Percentiles rank a stretch among this genome's conserved stretches.
Conservation (phyloP, 92 coral and sea anemone genomes). For the Pocillopora meandrina region DNA sequence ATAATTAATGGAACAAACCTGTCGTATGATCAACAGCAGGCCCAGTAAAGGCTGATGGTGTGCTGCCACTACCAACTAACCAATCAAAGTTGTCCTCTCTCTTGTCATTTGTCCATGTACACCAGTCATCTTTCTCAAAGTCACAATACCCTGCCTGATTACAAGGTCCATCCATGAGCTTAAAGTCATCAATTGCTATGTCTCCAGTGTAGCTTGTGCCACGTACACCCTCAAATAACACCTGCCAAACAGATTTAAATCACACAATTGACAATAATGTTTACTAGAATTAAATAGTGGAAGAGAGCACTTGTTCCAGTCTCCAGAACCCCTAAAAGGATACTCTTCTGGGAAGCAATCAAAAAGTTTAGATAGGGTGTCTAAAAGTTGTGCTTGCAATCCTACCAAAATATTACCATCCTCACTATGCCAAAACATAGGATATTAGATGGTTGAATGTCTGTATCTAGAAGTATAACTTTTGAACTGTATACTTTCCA, state of each 20-base stretch:
- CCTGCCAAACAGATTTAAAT: conserved; percentile 38
- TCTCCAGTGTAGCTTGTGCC: conserved; percentile 79
- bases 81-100: conserved; percentile 94
- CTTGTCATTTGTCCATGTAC: conserved; percentile 89
- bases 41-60: conserved; percentile 83
- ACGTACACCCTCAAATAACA: conserved; percentile 86
- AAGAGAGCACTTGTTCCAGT: neutral
- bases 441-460: too few species aligned
- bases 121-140: conserved; percentile 81
- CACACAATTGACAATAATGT: too few species aligned
- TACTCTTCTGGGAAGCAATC: too few species aligned
- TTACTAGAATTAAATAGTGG: neutral
- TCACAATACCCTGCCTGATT: conserved; percentile 80
- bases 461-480: too few species aligned
- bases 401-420: too few species aligned
- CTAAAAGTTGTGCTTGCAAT: too few species aligned
- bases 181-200: conserved; percentile 82
- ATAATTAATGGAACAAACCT: conserved; percentile 32
- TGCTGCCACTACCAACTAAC: conserved; percentile 85
- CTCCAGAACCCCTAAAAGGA: neutral
- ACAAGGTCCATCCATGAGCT: conserved; percentile 67
- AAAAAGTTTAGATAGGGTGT: too few species aligned
- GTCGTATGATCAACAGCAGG: conserved; percentile 92
- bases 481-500: too few species aligned
- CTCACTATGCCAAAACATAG: too few species aligned